Percentiles rank a stretch among this genome's conserved stretches.
Conservation (phyloP, 2,113 vertebrate species). For the Chaetorhynchus papuensis region DNA sequence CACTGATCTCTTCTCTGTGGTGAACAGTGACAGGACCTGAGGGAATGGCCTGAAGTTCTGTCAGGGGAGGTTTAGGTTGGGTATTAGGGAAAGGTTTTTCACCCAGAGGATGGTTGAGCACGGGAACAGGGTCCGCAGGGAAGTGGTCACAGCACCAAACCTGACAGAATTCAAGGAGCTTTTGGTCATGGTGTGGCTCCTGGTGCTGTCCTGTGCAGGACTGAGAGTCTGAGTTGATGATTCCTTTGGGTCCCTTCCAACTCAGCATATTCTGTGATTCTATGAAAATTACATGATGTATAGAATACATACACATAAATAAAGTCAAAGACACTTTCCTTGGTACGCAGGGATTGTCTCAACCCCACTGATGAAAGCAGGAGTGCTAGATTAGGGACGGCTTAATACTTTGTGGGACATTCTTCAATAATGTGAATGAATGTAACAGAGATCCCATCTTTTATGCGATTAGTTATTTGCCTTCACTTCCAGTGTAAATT, state of each 20-base stretch:
- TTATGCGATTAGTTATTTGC: not conserved
- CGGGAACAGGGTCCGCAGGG: too few species aligned
- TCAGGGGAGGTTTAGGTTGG: not conserved
- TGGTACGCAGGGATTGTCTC: not conserved
- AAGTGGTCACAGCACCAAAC: not conserved
- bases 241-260: not conserved
- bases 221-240: not conserved
- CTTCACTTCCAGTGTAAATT: not conserved
- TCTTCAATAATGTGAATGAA: not conserved
- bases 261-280: not conserved
- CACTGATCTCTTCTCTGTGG: not conserved
- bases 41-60: fast-evolving
- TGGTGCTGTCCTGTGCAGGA: not conserved
- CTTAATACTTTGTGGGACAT: not conserved
- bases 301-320: not conserved
- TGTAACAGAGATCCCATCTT: not conserved
- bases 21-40: fast-evolving
- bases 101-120: fast-evolving
- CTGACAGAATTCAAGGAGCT: not conserved
- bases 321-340: not conserved
- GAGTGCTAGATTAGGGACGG: not conserved
- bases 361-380: not conserved
- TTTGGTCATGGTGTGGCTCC: not conserved
- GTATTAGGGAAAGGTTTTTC: fast-evolving
- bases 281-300: not conserved